Conservation (phyloP, 2,113 vertebrate genomes). For the Gasterosteus nipponicus region DNA sequence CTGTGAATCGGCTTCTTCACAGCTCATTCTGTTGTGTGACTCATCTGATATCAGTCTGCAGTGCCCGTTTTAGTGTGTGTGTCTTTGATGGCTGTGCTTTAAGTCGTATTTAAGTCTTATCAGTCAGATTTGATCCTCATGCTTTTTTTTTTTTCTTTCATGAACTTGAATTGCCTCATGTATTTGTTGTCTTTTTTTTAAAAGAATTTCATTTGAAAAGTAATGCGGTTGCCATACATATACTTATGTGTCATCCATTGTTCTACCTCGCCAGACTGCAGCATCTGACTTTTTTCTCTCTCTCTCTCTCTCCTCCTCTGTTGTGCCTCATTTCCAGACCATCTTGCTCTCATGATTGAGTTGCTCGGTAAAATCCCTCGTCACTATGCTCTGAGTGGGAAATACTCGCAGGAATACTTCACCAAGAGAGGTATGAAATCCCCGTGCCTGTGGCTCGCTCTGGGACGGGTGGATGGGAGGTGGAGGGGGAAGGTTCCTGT, state of each 20-base stretch:
- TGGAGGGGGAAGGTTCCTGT: conserved; percentile 30
- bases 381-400: conserved; percentile 93
- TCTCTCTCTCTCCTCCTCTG: conserved; percentile 24
- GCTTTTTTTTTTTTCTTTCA: conserved; percentile 18
- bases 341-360: conserved; percentile 87
- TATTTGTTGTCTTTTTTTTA: conserved; percentile 14
- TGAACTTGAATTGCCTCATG: conserved; percentile 15
- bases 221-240: conserved; percentile 15
- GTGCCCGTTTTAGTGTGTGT: not conserved
- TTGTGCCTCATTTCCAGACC: conserved; percentile 81
- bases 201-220: conserved; percentile 14
- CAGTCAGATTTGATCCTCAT: not conserved
- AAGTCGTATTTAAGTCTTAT: not conserved
- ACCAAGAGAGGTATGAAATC: conserved; percentile 92
- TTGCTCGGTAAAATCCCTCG: conserved; percentile 95
- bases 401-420: conserved; percentile 99
- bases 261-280: conserved; percentile 29
- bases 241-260: conserved; percentile 54
- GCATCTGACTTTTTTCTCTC: conserved; percentile 1
- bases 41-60: conserved; percentile 5
- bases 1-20: conserved; percentile 9
- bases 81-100: conserved; percentile 12
- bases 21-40: not conserved
- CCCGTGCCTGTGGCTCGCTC: conserved; percentile 61
- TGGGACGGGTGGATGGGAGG: conserved; percentile 49